Base-by-base conservation (phyloP, 2,888 invertebrate species). In the Caenorhabditis afra region DNA sequence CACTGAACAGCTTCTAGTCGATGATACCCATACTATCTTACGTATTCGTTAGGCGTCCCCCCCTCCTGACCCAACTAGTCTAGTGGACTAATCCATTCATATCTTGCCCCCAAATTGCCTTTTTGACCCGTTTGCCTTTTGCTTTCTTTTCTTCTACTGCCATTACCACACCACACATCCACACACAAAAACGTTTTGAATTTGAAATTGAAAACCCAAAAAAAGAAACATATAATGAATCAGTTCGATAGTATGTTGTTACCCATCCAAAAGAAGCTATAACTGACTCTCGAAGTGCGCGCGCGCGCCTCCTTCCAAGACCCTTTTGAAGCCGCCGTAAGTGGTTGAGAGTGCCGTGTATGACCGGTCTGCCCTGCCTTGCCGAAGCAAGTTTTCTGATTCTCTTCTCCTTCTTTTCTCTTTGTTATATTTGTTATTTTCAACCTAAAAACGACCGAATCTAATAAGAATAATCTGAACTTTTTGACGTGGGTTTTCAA, bases 1-100 rank as follows among this genome's bases (percentile, higher is more conserved):
- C 59, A 85, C 83, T 61, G 86, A 86, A 76, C 84, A 86, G 74
- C 81, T 86, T 64, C 76, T 86, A 62, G 82, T 86, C 50, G 86
- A 86, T 79, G 86, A 86, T 50, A 82, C 83, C 20, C 85, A 85
- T 68, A 84, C 85, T 29, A 81, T 85, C 39, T 68, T 84, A 64
- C 81, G 82, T 59, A 82, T 81, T 78, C 84, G 82, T 65, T 82
- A 68, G 62, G 20, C 29, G 44, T n/a, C n/a, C 14, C 35, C 10
- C 18, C 35, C 14, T 59, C 22, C 37, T n/a, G 23, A 39, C 22
- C 16, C 35, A 47, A 11, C 47, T 61, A 18, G 23, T 22, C 41
- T 22, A 44, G 11, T 16, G n/a, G n/a, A 41, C 41, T 37, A 18
- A 39, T 3, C 12, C 22, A 41, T 23, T 57, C 57, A 57, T 50